phyloP scores from a whole-genome alignment of 2,113 vertebrate genomes.

The Neotoma lepida region DNA sequence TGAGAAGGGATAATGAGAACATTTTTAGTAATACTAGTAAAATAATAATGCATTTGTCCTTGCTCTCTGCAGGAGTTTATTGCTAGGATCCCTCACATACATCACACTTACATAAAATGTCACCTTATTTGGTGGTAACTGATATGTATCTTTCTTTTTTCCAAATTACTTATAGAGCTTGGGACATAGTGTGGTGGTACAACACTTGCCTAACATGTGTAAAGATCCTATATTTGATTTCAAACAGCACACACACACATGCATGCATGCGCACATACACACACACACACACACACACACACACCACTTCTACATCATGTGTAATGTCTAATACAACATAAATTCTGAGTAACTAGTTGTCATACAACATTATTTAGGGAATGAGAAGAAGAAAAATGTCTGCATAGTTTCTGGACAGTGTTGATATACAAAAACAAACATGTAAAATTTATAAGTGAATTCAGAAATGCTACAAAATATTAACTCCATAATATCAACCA shows the following conservation, averaged over 20 bases:
- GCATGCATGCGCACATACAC: no score
- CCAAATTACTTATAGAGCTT: background rate
- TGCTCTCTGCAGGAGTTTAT: background rate
- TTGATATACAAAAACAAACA: background rate
- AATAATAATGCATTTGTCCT: background rate
- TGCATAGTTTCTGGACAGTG: background rate
- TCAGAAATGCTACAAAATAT: background rate
- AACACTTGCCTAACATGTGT: background rate
- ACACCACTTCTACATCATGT: background rate
- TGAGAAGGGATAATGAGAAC: background rate
- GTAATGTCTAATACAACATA: background rate
- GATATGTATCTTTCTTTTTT: background rate
- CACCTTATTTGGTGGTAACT: background rate
- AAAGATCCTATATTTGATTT: background rate
- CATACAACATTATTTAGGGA: background rate
- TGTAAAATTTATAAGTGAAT: background rate
- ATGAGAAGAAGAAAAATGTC: background rate
- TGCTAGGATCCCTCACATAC: background rate
- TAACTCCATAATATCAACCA: background rate
- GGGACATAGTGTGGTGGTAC: background rate
- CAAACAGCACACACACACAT: background rate
- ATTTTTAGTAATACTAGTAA: background rate
- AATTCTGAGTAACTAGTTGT: background rate
- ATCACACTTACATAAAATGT: background rate
- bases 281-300: background rate